Base-by-base conservation (phyloP, 1,140 invertebrate species). In the Apis dorsata region DNA sequence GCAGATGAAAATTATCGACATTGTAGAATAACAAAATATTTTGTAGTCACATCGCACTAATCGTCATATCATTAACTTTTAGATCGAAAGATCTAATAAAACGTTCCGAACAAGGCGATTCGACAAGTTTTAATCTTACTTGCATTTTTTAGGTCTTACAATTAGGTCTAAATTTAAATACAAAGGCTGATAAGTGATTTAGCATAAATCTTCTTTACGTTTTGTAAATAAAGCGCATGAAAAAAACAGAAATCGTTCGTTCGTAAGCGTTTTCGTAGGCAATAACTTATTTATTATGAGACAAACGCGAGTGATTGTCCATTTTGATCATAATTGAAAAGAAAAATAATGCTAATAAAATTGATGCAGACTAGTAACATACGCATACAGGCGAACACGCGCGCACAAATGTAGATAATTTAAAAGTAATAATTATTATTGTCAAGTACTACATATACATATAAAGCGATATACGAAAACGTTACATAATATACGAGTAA, bases 401-500 rank as follows among this genome's bases (percentile, higher is more conserved):
- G 83, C 81, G 88, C 84, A 91, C 88, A 89, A 92, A 84, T 93
- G 93, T 94, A 93, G 93, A 94, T 93, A 93, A 93, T 91, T 93
- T 90, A 69, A 77, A 60, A 77, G 89, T 94, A 93, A 92, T 90
- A 93, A 93, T 91, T 90, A 91, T 91, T 92, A 93, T 91, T 92
- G 92, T 93, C 91, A 91, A 92, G 88, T 93, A 92, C 86, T 89
- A 87, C 86, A 82, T 91, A 92, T 90, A 83, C 88, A 88, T 90
- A 89, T 86, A 90, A 85, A 60, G 60, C 69, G 81, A 88, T 87
- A 84, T 84, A 88, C 81, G 80, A 85, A 88, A 89, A 92, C 89
- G 91, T 91, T 92, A 90, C 91, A 91, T 91, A 93, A 93, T 93
- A 92, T 93, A 93, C 89, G 88, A 87, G 93, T 94, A 91, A 92